Evolutionary conservation across 1,140 invertebrate genomes (phyloP).

Genomic region (Drosophila sucinea): DNA sequence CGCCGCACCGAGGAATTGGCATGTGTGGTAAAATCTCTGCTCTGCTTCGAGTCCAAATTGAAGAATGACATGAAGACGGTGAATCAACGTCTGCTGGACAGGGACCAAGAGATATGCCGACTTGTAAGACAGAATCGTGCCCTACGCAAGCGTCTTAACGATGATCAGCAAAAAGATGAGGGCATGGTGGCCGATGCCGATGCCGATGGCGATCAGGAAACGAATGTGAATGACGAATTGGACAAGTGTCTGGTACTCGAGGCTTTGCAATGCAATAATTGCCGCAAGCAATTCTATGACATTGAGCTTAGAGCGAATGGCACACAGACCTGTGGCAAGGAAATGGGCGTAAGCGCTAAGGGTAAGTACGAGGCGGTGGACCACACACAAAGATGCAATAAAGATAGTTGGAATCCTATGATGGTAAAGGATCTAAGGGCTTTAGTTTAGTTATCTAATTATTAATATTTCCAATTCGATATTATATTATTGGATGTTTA

Average conservation of each 20-base stretch:
- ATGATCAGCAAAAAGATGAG: conserved; percentile 55
- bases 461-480: no score
- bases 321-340: conserved; percentile 60
- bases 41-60: conserved; percentile 87
- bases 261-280: conserved; percentile 79
- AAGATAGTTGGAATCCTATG: no score
- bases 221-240: conserved; percentile 46
- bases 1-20: conserved; percentile 87
- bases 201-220: conserved; percentile 22
- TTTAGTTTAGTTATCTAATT: no score
- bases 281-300: conserved; percentile 78
- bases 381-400: no score
- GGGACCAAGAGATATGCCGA: conserved; percentile 86
- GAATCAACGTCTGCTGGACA: conserved; percentile 86
- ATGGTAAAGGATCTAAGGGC: no score
- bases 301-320: conserved; percentile 62
- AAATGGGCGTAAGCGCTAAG: conserved; percentile 46
- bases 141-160: conserved; percentile 61
- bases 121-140: conserved; percentile 66
- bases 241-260: conserved; percentile 66
- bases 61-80: conserved; percentile 88
- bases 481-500: no score
- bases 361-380: conserved; percentile 40
- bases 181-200: conserved; percentile 50
- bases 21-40: conserved; percentile 86